These are phyloP conservation scores for Acanthosepion pharaonis DNA, from an alignment of 2,888 invertebrate genomes.

Conservation along the genomic window DNA sequence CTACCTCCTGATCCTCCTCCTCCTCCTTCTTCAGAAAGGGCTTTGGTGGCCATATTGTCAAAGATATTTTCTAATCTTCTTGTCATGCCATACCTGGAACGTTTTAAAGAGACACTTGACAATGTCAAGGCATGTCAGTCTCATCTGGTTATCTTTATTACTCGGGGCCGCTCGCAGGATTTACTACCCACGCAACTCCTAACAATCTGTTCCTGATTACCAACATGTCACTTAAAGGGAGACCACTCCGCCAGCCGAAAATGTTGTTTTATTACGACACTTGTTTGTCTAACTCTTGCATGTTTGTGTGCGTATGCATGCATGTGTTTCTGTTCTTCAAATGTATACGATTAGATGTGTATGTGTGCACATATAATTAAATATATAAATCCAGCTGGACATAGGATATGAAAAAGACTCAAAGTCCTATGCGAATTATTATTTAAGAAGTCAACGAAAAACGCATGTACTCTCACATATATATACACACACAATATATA, in stretches of 20 bases:
- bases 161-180: too few relatives aligned
- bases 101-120: slow-evolving; percentile 20
- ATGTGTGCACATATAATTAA: neutral
- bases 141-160: neutral
- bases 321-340: neutral
- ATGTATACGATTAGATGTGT: neutral
- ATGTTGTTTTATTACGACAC: neutral
- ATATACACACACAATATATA: too few relatives aligned
- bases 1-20: too few relatives aligned
- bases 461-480: too few relatives aligned
- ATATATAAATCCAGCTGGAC: neutral
- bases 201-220: neutral
- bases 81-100: neutral
- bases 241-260: neutral
- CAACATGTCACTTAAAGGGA: neutral
- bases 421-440: too few relatives aligned
- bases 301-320: slow-evolving; percentile 45
- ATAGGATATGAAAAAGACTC: neutral
- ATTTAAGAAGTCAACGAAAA: too few relatives aligned
- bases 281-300: neutral
- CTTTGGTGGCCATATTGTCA: neutral
- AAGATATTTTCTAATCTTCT: neutral
- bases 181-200: neutral
- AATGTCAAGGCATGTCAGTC: neutral
- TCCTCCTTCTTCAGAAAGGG: neutral